Evolutionary conservation across 2,113 vertebrate species (phyloP).

Genomic region (Axis porcinus): DNA sequence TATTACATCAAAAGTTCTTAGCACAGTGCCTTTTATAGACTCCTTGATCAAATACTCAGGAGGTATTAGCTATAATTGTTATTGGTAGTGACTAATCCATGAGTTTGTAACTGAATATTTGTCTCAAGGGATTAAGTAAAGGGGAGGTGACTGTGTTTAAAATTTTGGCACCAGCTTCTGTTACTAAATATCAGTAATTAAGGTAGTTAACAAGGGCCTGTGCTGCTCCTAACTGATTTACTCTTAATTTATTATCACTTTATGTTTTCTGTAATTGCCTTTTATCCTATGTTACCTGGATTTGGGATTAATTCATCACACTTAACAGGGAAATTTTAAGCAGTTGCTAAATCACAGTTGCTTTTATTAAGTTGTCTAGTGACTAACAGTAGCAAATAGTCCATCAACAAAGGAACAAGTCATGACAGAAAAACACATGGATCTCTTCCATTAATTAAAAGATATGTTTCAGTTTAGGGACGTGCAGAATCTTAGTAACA

Average conservation of each 20-base stretch:
- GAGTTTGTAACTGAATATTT: constrained; percentile 9
- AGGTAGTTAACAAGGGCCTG: background rate
- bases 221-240: background rate
- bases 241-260: constrained; percentile 11
- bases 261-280: constrained; percentile 32
- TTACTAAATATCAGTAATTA: constrained; percentile 21
- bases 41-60: background rate
- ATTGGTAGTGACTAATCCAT: background rate
- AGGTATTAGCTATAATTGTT: background rate
- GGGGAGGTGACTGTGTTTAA: background rate
- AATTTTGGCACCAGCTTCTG: background rate
- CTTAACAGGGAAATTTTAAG: background rate
- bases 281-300: constrained; percentile 8
- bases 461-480: background rate
- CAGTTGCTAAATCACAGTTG: background rate
- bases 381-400: background rate
- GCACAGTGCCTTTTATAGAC: background rate
- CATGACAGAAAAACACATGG: background rate
- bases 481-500: background rate
- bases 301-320: constrained; percentile 26
- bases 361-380: constrained; percentile 18
- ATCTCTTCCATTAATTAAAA: constrained; percentile 14
- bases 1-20: background rate
- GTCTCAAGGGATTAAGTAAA: background rate
- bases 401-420: constrained; percentile 33